These are phyloP conservation scores for Acanthopagrus latus DNA, from an alignment of 2,797 vertebrate species.

Conservation along the genomic window DNA sequence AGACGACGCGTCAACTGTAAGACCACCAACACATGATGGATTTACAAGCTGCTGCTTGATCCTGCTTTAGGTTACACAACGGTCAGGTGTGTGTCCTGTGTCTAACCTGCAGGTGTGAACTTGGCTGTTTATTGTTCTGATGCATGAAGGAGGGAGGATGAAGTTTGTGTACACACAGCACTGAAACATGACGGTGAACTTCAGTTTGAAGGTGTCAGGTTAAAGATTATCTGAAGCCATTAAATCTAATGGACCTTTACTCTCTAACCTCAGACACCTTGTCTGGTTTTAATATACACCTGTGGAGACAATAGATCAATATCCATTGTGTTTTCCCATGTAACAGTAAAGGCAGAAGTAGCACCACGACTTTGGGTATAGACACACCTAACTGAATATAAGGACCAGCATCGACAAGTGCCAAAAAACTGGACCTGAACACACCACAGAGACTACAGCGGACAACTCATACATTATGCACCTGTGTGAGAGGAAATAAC, in stretches of 20 bases:
- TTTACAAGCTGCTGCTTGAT: slow-evolving; percentile 1
- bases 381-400: no score
- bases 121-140: slow-evolving; percentile 9
- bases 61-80: neutral
- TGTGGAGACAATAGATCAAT: neutral
- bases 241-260: slow-evolving; percentile 30
- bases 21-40: neutral
- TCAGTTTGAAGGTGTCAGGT: slow-evolving; percentile 35
- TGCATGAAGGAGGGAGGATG: slow-evolving; percentile 4
- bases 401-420: no score
- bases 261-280: slow-evolving; percentile 6
- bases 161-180: slow-evolving; percentile 34
- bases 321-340: neutral
- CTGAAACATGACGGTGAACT: slow-evolving; percentile 37
- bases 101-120: neutral
- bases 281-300: neutral
- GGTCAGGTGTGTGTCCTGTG: neutral
- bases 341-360: neutral
- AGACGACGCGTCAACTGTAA: neutral
- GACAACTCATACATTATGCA: no score
- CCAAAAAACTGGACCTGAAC: no score
- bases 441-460: no score
- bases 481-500: no score
- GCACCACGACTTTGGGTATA: no score
- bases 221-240: slow-evolving; percentile 46